A percentile compares a stretch with the other conserved stretches of the same genome.
phyloP scores from a whole-genome alignment of 2,797 vertebrate species.

The Falco novaeseelandiae region DNA sequence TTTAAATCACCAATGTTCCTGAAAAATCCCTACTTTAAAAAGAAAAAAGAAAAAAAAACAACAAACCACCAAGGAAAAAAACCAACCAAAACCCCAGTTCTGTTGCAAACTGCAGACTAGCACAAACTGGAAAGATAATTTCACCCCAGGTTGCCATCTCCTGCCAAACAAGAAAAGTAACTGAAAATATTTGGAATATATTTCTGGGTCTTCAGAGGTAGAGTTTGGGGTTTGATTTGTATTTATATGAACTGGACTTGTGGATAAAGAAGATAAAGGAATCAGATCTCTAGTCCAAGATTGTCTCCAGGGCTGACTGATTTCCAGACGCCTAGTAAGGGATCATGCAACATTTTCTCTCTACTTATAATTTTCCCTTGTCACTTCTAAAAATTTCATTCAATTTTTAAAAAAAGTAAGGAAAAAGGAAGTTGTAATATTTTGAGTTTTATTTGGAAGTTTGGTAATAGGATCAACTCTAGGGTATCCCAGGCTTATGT shows the following conservation, averaged over 20 bases:
- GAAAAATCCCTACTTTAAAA: background rate
- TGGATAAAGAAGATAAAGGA: conserved; percentile 4
- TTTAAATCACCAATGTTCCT: background rate
- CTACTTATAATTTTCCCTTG: background rate
- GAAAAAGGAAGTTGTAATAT: background rate
- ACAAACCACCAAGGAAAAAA: too few species aligned
- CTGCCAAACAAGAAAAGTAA: background rate
- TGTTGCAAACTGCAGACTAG: background rate
- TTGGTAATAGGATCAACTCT: background rate
- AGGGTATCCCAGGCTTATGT: background rate
- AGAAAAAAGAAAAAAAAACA: background rate
- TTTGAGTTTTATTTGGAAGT: conserved; percentile 19
- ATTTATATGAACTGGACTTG: background rate
- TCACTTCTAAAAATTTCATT: background rate
- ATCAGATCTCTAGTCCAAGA: background rate
- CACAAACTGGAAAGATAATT: background rate
- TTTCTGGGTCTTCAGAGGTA: background rate
- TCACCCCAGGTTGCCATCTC: background rate
- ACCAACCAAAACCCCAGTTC: background rate
- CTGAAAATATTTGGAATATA: conserved; percentile 2
- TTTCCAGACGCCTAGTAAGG: background rate
- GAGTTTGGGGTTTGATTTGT: background rate
- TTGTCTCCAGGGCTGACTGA: background rate
- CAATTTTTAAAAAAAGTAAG: background rate
- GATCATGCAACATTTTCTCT: background rate